Evolutionary conservation across 1,140 invertebrate genomes (phyloP), one percentile per base, ranked within the genome.

Genomic region (Aradophagus sp.): DNA sequence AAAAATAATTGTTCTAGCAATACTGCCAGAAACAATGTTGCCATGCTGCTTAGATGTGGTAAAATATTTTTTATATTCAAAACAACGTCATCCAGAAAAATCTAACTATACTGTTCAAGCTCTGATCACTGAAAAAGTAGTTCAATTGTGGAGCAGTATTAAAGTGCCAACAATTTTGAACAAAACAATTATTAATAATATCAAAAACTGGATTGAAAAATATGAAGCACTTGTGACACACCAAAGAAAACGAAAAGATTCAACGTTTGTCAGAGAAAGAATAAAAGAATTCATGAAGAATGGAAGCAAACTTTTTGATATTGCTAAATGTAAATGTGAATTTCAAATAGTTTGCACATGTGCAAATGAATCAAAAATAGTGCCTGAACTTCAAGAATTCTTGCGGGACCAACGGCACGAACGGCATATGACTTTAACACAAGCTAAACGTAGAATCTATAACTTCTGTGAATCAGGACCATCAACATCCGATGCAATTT

Each of bases 181-280:
- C 2, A 19, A 19, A 38, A 19, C 35, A 13, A 20, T 38, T 10
- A 38, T 20, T 19, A 38, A 38, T 20, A 38, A 38, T 19, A 19
- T 38, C 11, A 38, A 38, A 38, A 17, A 38, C 7, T 38, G 35
- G 35, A 20, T 38, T 38, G 16, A 38, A 10, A 38, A 12, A 38
- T 38, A 38, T 20, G 17, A 38, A 11, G 35, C 7, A 8, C 3
- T 38, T 38, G 15, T 38, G 11, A 0, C 6, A 11, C 35, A 38
- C 38, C 23, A 26, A 14, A 23, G 38, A 26, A 41, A 41, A 41
- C 17, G 38, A 23, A 41, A 41, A 41, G 12, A 41, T 41, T 41
- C 19, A 11, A 26, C 38, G 12, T 5, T 14, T 26, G 12, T 41
- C 11, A 41, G 12, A 41, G 12, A 23, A 23, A 41, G 12, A 23